Percentiles rank a stretch among this genome's conserved stretches.
Evolutionary conservation across 2,888 invertebrate genomes (phyloP).

Genomic region (Hedychridium roseum): DNA sequence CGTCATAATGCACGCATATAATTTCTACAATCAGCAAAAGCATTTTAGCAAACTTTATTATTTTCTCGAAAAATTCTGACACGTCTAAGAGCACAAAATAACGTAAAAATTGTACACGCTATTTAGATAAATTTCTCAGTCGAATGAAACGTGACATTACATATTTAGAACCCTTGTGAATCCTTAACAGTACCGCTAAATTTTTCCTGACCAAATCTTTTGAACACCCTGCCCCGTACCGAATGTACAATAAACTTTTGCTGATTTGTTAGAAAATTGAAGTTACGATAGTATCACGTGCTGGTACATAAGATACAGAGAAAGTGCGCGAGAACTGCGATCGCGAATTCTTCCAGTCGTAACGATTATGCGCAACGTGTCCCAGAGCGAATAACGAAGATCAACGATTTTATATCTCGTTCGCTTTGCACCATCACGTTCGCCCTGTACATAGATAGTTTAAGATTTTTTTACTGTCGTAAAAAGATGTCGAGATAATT

Average conservation of each 20-base stretch:
- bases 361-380: neutral
- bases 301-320: neutral
- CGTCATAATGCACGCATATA: no score
- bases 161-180: no score
- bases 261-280: neutral
- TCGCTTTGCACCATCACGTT: conserved; percentile 36
- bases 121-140: no score
- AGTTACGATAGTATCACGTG: neutral
- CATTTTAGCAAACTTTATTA: no score
- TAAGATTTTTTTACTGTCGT: conserved; percentile 58
- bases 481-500: conserved; percentile 12
- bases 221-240: neutral
- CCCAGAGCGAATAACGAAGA: neutral
- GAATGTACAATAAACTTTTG: neutral
- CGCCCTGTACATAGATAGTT: conserved; percentile 59
- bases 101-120: no score
- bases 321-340: neutral
- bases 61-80: neutral
- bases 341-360: neutral
- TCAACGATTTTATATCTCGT: conserved; percentile 16
- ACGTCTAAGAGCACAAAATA: no score
- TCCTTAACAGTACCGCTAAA: no score
- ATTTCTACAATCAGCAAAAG: no score
- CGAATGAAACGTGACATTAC: no score
- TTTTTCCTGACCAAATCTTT: no score